phyloP scores from a whole-genome alignment of 2,888 invertebrate genomes.

The Galerucella pusilla region DNA sequence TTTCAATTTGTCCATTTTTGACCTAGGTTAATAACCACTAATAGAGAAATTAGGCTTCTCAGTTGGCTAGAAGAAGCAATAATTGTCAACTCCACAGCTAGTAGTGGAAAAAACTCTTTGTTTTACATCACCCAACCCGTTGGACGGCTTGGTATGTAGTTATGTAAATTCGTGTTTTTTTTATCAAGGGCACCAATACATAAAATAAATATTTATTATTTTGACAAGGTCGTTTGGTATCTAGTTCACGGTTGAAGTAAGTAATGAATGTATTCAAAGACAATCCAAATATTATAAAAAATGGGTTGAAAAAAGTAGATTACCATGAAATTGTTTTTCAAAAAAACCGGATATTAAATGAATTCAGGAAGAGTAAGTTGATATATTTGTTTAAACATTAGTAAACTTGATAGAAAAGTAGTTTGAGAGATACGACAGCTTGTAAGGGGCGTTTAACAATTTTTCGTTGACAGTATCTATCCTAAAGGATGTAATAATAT shows the following conservation, averaged over 20 bases:
- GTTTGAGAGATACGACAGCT: too few species aligned
- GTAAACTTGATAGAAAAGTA: too few species aligned
- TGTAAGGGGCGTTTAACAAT: too few species aligned
- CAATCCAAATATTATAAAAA: not conserved
- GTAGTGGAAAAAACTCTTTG: too few species aligned
- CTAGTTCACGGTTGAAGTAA: not conserved
- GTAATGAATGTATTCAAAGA: not conserved
- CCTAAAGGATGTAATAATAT: too few species aligned
- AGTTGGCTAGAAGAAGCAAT: too few species aligned
- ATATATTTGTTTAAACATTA: too few species aligned
- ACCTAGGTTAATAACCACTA: too few species aligned
- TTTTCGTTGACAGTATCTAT: too few species aligned
- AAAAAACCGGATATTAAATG: not conserved
- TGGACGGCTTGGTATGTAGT: not conserved
- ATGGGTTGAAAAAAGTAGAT: not conserved
- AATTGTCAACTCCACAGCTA: too few species aligned
- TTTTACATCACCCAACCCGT: not conserved
- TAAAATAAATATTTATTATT: not conserved
- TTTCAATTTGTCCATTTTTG: too few species aligned
- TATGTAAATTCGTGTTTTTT: not conserved
- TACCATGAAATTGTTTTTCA: not conserved
- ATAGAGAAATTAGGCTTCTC: too few species aligned
- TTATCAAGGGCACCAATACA: not conserved
- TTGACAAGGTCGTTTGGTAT: constrained; percentile 2
- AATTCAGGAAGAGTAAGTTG: not conserved